phyloP scores from a whole-genome alignment of 1,140 invertebrate species.

The Phenacoccus solenopsis region DNA sequence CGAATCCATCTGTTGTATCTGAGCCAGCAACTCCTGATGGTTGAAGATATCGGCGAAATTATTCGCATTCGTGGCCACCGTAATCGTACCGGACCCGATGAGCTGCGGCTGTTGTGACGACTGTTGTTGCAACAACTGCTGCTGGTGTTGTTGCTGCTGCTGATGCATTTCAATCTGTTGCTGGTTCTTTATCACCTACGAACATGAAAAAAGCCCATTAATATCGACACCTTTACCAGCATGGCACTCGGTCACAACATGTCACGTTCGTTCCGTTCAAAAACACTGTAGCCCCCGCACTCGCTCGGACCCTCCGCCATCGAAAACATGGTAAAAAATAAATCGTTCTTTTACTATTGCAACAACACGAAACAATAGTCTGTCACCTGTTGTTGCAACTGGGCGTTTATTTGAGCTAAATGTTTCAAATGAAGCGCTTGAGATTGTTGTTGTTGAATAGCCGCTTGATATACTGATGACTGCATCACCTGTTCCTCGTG shows the following conservation, averaged over 20 bases:
- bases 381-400: conserved; percentile 21
- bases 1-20: conserved; percentile 34
- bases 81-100: conserved; percentile 20
- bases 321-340: neutral
- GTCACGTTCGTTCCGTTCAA: neutral
- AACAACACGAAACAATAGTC: conserved; percentile 6
- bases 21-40: conserved; percentile 35
- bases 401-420: conserved; percentile 24
- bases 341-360: neutral
- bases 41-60: conserved; percentile 28
- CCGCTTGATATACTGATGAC: conserved; percentile 18
- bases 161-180: conserved; percentile 26
- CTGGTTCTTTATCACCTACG: conserved; percentile 27
- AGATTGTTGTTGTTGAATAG: conserved; percentile 24
- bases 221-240: neutral
- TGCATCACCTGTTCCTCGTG: conserved; percentile 17
- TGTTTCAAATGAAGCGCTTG: conserved; percentile 24
- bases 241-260: neutral
- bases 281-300: too few relatives aligned
- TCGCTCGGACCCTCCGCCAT: neutral
- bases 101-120: conserved; percentile 26
- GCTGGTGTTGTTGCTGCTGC: conserved; percentile 30
- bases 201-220: neutral
- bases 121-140: conserved; percentile 28
- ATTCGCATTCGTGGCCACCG: conserved; percentile 29